Evolutionary conservation across 2,797 vertebrate genomes (phyloP).

Genomic region (Nannoperca australis): DNA sequence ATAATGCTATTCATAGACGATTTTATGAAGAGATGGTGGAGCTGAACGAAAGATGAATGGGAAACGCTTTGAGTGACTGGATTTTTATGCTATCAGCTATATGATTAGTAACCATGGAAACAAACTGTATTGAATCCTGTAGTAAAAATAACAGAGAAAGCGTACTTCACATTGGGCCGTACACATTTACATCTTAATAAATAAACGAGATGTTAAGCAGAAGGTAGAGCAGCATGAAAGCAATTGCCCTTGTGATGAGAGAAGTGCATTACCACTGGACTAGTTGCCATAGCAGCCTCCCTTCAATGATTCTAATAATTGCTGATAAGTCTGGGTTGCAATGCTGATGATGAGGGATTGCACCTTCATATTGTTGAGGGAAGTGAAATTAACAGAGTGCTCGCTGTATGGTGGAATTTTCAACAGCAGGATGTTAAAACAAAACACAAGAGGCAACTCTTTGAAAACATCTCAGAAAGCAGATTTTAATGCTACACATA

Average conservation of each 20-base stretch:
- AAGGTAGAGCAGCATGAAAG: slow-evolving; percentile 45
- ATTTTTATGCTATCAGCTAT: slow-evolving; percentile 12
- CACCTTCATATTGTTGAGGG: slow-evolving; percentile 28
- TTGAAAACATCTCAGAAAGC: slow-evolving; percentile 20
- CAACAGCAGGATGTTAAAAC: neutral
- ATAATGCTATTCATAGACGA: slow-evolving; percentile 41
- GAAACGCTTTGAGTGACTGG: slow-evolving; percentile 1
- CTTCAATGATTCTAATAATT: slow-evolving; percentile 49
- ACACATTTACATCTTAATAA: slow-evolving; percentile 19
- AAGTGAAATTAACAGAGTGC: slow-evolving; percentile 30
- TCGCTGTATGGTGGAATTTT: neutral
- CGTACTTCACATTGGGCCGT: slow-evolving; percentile 1
- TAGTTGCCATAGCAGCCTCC: slow-evolving; percentile 71
- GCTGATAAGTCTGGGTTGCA: slow-evolving; percentile 56
- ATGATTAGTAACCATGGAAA: slow-evolving; percentile 50
- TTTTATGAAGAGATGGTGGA: slow-evolving; percentile 36
- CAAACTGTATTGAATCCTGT: slow-evolving; percentile 10
- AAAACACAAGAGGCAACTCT: slow-evolving; percentile 12
- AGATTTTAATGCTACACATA: slow-evolving; percentile 25
- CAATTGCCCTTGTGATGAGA: slow-evolving; percentile 45
- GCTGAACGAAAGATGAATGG: slow-evolving; percentile 28
- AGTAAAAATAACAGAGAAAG: slow-evolving; percentile 21
- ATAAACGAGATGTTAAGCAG: slow-evolving; percentile 5
- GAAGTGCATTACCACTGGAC: slow-evolving; percentile 42
- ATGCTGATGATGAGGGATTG: slow-evolving; percentile 37